phyloP scores from a whole-genome alignment of 2,113 vertebrate genomes.

The Pycnonotus jocosus region DNA sequence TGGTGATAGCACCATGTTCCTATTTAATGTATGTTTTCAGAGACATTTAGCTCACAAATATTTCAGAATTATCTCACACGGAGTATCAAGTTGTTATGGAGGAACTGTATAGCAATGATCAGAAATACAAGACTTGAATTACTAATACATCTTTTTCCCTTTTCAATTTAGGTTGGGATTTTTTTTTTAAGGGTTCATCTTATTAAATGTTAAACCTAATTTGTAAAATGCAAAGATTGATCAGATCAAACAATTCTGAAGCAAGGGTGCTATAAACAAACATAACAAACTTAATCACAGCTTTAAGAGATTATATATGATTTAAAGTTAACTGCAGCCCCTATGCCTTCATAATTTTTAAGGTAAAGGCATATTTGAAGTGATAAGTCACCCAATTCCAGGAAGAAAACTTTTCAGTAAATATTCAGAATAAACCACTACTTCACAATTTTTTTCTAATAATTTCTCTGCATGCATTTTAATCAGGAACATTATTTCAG shows the following conservation, averaged over 20 bases:
- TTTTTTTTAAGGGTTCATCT: accelerated
- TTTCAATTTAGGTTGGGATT: not conserved
- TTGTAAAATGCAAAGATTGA: not conserved
- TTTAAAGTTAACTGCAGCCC: not conserved
- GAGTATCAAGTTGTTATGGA: not conserved
- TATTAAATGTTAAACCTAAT: not conserved
- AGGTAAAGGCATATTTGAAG: not conserved
- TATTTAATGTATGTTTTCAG: not conserved
- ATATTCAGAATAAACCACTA: not conserved
- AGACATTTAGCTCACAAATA: conserved; percentile 1
- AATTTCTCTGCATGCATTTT: not conserved
- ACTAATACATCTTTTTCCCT: not conserved
- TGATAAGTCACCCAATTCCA: not conserved
- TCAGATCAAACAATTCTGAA: not conserved
- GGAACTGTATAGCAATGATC: not conserved
- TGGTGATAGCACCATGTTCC: not conserved
- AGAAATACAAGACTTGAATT: not conserved
- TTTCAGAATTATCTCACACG: not conserved
- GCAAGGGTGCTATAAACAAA: not conserved
- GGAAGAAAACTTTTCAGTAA: not conserved
- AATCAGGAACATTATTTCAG: not conserved
- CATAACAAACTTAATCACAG: not conserved
- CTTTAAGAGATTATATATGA: not conserved
- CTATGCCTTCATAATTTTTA: not conserved
- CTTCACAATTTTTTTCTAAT: not conserved